Evolutionary conservation across 1,140 invertebrate genomes (phyloP).

Genomic region (Listronotus bonariensis): DNA sequence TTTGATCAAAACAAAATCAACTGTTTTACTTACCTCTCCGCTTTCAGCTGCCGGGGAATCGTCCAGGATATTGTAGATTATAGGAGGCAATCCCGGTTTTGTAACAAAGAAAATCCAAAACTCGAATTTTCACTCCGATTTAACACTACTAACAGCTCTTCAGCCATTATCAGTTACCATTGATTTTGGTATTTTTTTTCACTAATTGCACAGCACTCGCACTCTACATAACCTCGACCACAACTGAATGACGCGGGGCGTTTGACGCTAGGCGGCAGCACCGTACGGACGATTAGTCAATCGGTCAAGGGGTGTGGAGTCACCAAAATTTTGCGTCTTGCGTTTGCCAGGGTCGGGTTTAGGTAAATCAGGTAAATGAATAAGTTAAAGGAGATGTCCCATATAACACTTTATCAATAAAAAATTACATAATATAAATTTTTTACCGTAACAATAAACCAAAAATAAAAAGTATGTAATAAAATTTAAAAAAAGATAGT

Average conservation of each 20-base stretch:
- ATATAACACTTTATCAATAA: too few relatives aligned
- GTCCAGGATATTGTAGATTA: conserved; percentile 89
- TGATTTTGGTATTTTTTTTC: conserved; percentile 47
- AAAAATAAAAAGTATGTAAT: too few relatives aligned
- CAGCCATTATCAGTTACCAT: conserved; percentile 72
- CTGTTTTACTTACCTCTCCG: conserved; percentile 75
- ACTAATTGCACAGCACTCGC: conserved; percentile 42
- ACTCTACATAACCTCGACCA: conserved; percentile 51
- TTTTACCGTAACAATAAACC: too few relatives aligned
- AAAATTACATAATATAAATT: too few relatives aligned
- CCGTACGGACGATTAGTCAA: conserved; percentile 8
- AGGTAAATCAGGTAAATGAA: too few relatives aligned
- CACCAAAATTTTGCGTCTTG: neutral
- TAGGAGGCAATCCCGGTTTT: conserved; percentile 84
- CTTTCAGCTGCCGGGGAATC: conserved; percentile 87
- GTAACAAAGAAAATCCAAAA: conserved; percentile 86
- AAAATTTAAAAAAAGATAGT: too few relatives aligned
- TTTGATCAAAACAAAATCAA: conserved; percentile 17
- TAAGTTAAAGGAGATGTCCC: too few relatives aligned
- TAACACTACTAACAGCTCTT: conserved; percentile 82
- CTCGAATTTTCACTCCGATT: conserved; percentile 81
- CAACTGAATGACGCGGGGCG: conserved; percentile 34
- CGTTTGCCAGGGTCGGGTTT: too few relatives aligned
- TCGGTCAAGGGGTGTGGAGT: neutral
- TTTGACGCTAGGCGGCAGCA: conserved; percentile 38